phyloP scores from a whole-genome alignment of 1,140 invertebrate species.

The Heliconius hermathena region DNA sequence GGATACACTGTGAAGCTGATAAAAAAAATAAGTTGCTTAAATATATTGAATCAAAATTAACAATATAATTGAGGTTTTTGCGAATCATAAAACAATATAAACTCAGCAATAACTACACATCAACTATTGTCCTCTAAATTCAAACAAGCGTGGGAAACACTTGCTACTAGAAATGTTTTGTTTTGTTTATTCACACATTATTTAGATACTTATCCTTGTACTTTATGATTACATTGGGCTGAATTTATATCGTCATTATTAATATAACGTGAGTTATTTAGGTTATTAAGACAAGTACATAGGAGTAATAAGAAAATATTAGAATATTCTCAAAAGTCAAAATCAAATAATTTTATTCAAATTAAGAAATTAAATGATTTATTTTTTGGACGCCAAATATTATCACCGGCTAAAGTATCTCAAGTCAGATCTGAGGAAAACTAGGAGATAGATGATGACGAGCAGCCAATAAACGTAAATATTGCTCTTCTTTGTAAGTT shows the following conservation, averaged over 20 bases:
- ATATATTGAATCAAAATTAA: neutral
- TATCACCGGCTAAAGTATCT: too few relatives aligned
- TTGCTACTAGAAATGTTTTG: constrained; percentile 7
- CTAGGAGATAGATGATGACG: too few relatives aligned
- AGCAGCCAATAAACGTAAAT: too few relatives aligned
- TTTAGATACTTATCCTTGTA: constrained; percentile 4
- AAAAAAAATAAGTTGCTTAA: neutral
- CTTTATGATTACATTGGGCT: neutral
- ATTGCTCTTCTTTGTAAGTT: too few relatives aligned
- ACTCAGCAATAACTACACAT: neutral
- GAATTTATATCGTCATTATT: neutral
- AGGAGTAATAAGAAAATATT: too few relatives aligned
- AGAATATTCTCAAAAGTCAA: too few relatives aligned
- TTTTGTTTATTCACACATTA: constrained; percentile 1
- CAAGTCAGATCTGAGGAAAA: too few relatives aligned
- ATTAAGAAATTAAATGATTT: too few relatives aligned
- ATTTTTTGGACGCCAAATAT: too few relatives aligned
- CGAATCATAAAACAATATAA: neutral
- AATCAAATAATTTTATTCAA: too few relatives aligned
- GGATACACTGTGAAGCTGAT: too few relatives aligned
- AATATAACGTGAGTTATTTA: neutral
- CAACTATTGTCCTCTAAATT: constrained; percentile 10
- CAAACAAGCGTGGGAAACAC: neutral
- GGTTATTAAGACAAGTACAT: neutral
- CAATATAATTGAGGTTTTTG: neutral